phyloP scores from a whole-genome alignment of 2,888 invertebrate genomes.

The Rotaria socialis region DNA sequence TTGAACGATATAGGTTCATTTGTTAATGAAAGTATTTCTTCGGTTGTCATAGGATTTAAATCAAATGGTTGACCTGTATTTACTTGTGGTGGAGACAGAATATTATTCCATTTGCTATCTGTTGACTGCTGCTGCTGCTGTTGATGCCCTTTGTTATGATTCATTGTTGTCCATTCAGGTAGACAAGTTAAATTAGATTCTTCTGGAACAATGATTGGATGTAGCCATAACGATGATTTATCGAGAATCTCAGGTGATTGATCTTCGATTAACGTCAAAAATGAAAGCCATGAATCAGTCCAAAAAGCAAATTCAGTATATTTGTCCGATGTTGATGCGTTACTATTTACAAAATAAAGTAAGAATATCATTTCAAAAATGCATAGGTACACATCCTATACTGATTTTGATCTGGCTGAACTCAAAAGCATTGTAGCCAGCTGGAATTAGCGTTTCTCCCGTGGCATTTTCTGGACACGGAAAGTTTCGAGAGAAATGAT shows the following conservation, averaged over 20 bases:
- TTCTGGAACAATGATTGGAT: background rate
- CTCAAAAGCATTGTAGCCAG: no score
- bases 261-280: background rate
- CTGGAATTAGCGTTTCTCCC: no score
- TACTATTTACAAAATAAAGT: background rate
- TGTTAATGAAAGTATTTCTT: background rate
- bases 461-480: no score
- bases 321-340: background rate
- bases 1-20: background rate
- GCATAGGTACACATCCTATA: no score
- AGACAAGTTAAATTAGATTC: slow-evolving; percentile 20
- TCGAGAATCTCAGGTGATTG: slow-evolving; percentile 11
- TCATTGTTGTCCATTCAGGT: background rate
- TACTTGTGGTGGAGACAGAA: background rate
- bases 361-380: no score
- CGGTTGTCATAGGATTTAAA: slow-evolving; percentile 9
- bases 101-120: slow-evolving; percentile 24
- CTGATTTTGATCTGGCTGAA: background rate
- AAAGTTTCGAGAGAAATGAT: no score
- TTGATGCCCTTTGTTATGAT: background rate
- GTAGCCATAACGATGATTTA: slow-evolving; percentile 3
- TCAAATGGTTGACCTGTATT: background rate
- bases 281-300: slow-evolving; percentile 6
- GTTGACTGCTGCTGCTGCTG: background rate
- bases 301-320: slow-evolving; percentile 18